phyloP scores from a whole-genome alignment of 1,140 invertebrate species.

The Campoletis sonorensis region DNA sequence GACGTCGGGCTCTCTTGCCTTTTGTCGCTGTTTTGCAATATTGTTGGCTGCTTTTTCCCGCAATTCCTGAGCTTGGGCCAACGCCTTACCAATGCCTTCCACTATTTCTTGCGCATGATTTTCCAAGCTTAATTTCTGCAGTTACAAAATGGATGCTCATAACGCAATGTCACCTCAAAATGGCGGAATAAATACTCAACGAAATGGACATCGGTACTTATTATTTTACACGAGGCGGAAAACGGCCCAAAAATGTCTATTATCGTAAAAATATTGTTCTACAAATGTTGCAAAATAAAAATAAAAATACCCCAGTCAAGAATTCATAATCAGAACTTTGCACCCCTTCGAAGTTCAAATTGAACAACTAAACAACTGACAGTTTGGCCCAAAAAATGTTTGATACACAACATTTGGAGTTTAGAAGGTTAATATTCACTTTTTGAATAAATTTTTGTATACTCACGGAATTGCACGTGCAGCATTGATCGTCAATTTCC shows the following conservation, averaged over 20 bases:
- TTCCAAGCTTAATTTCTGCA: slow-evolving; percentile 35
- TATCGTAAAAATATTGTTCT: no score
- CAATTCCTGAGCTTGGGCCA: slow-evolving; percentile 65
- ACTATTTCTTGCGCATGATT: slow-evolving; percentile 61
- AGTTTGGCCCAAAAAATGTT: no score
- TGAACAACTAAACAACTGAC: no score
- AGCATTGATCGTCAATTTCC: slow-evolving; percentile 57
- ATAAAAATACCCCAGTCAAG: no score
- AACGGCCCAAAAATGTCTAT: no score
- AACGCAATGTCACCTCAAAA: background rate
- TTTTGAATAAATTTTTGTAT: slow-evolving; percentile 53
- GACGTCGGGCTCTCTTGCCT: slow-evolving; percentile 32
- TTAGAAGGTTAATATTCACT: slow-evolving; percentile 1
- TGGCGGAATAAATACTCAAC: no score
- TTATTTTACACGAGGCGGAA: no score
- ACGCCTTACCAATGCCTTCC: slow-evolving; percentile 61
- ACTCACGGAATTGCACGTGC: slow-evolving; percentile 66
- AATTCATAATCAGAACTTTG: no score
- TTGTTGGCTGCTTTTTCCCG: slow-evolving; percentile 57
- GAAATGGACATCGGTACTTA: no score
- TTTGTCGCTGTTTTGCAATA: slow-evolving; percentile 40
- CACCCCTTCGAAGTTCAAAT: no score
- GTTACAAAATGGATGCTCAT: background rate
- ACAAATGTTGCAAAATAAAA: no score
- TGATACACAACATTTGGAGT: background rate